Conservation (phyloP, 1,140 invertebrate species). For the Microplitis mediator region DNA sequence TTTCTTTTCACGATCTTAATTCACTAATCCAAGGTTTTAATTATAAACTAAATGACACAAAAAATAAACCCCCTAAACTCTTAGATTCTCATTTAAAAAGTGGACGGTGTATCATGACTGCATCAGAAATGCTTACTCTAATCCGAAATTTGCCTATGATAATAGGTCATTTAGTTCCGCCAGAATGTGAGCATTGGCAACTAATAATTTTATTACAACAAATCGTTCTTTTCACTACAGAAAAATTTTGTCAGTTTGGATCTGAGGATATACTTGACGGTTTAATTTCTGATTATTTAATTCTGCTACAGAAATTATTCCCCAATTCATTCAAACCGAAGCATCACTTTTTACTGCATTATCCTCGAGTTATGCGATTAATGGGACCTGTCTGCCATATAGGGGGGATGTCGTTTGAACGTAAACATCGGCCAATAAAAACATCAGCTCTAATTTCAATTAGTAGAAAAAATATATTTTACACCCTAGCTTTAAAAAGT, state of each 20-base stretch:
- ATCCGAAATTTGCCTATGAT: conserved; percentile 24
- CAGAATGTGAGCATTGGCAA: conserved; percentile 1
- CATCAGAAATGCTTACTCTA: conserved; percentile 15
- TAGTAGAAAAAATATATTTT: conserved; percentile 9
- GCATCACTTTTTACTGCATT: conserved; percentile 20
- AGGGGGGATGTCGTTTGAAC: conserved; percentile 9
- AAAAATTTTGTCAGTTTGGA: conserved; percentile 12
- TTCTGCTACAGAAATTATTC: conserved; percentile 8
- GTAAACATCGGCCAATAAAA: conserved; percentile 15
- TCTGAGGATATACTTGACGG: not conserved
- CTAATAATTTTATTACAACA: conserved; percentile 12
- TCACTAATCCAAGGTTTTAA: conserved; percentile 3
- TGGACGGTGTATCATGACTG: not conserved
- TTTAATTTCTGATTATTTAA: conserved; percentile 16
- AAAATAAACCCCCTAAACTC: conserved; percentile 4
- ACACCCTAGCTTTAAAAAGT: conserved; percentile 8
- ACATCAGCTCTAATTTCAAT: conserved; percentile 10
- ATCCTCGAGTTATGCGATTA: conserved; percentile 12
- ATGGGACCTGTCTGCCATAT: conserved; percentile 12
- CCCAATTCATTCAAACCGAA: conserved; percentile 14
- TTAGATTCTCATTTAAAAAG: conserved; percentile 16
- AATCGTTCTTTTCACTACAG: not conserved
- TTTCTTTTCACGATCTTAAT: conserved; percentile 7
- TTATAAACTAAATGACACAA: conserved; percentile 15
- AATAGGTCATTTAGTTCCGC: conserved; percentile 18